Evolutionary conservation across 2,888 invertebrate species (phyloP), one percentile per base, ranked within the genome.

Genomic region (Aphelenchoides bicaudatus): DNA sequence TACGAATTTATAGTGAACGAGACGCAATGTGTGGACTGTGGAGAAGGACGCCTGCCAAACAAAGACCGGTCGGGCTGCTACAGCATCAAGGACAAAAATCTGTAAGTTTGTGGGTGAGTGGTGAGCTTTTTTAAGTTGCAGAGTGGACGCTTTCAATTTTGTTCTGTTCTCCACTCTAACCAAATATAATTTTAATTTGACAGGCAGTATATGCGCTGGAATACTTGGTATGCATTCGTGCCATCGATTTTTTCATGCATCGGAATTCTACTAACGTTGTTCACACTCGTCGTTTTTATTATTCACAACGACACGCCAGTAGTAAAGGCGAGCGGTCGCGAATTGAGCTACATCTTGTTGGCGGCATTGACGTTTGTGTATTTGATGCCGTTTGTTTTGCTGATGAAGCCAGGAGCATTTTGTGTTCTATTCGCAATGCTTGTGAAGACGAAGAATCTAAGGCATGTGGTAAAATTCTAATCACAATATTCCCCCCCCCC

Each of bases 291-390:
- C 46, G 84, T 86, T 16, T 87, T 56, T 58, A 21, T 8, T 55
- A 83, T 84, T 73, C 84, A 79, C 78, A 82, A 82, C 70, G 82
- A 82, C 49, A 87, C 87, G 0, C 87, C 87, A 0, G 83, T 88
- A n/a, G 87, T 88, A 61, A 87, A 87, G 83, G 88, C 88, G 3
- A 87, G 87, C 0, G 88, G 88, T 0, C 82, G 88, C 8, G 88
- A 88, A 75, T 81, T 88, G 3, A 87, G 63, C 30, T 70, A 71
- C 47, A 71, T 78, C 2, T 82, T 88, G 1, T 81, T 88, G 2
- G 81, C 83, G 57, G 87, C 88, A 3, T 85, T 88, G 68, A 80
- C 87, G 27, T 82, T 86, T 53, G 87, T 87, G 69, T 88, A 88
- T 37, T 50, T 62, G 34, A 87, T 87, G 82, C 86, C 87, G 4